phyloP scores from a whole-genome alignment of 2,113 vertebrate genomes.

The Stegostoma tigrinum region DNA sequence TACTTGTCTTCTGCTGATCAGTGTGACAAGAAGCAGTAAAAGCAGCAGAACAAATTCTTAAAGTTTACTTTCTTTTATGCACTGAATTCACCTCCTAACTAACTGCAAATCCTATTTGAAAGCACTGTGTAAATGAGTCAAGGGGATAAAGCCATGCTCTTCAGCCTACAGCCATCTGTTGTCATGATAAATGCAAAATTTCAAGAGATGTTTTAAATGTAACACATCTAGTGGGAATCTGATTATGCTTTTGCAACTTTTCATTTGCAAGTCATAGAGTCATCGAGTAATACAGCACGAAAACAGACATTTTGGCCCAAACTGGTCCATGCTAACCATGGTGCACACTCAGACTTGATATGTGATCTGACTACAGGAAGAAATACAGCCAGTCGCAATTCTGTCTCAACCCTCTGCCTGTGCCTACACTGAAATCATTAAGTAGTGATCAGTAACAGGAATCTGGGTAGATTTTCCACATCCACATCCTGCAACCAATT shows the following conservation, averaged over 20 bases:
- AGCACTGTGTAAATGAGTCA: not conserved
- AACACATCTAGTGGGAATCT: not conserved
- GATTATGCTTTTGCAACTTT: not conserved
- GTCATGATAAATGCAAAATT: not conserved
- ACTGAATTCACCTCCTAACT: not conserved
- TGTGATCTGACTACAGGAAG: not conserved
- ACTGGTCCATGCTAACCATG: no score
- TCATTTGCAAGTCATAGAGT: not conserved
- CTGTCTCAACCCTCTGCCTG: not conserved
- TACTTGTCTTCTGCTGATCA: not conserved
- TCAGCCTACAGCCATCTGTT: not conserved
- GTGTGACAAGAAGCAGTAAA: not conserved
- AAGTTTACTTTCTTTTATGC: not conserved
- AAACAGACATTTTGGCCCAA: no score
- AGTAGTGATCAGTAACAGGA: not conserved
- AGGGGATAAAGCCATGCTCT: not conserved
- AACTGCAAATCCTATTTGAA: not conserved
- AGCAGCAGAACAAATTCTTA: not conserved
- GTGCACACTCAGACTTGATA: not conserved
- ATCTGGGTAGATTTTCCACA: not conserved
- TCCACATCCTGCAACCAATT: not conserved
- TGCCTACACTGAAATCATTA: not conserved
- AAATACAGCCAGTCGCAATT: not conserved
- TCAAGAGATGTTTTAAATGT: not conserved
- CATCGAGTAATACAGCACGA: no score